Conservation (phyloP, 2,113 vertebrate species). For the Papio anubis region DNA sequence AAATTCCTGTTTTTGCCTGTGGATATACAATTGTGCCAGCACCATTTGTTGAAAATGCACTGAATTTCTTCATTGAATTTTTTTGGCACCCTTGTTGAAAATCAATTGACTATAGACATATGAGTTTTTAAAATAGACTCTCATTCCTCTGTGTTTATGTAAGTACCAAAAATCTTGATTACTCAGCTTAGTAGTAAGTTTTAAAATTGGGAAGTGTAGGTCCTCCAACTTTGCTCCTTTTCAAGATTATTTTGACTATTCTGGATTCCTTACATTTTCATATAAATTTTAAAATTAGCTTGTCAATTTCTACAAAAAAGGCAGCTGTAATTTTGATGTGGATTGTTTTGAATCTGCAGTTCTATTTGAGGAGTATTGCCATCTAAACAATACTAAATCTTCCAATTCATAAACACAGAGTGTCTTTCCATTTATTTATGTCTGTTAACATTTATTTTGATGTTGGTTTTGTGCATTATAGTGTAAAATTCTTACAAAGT, state of each 20-base stretch:
- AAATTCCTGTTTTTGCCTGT: not conserved
- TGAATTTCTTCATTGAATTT: not conserved
- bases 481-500: not conserved
- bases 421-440: not conserved
- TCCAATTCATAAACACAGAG: not conserved
- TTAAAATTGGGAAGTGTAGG: not conserved
- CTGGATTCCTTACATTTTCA: not conserved
- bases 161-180: not conserved
- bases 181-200: not conserved
- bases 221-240: not conserved
- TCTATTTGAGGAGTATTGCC: not conserved
- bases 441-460: not conserved
- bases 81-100: not conserved
- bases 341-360: not conserved
- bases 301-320: not conserved
- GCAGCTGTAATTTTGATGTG: not conserved
- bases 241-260: not conserved
- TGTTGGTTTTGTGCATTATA: not conserved
- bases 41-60: not conserved
- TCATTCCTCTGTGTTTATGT: not conserved
- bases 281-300: not conserved
- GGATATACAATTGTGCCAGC: not conserved
- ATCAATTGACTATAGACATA: not conserved
- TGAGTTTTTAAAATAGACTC: not conserved
- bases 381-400: not conserved